Conservation (phyloP, 2,797 vertebrate genomes). For the Diglossa cyanea region DNA sequence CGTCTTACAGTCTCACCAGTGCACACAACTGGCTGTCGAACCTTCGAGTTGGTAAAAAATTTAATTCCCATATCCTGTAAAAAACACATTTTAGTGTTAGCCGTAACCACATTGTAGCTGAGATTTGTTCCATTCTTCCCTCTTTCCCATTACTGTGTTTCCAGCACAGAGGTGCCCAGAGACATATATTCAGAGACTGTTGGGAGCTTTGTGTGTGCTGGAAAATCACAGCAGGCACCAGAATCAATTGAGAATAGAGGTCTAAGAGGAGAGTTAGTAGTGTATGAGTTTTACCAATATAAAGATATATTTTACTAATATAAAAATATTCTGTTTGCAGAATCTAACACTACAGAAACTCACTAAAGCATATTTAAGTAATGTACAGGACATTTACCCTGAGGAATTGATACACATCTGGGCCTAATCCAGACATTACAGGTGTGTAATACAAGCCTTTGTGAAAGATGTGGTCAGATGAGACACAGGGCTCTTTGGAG, state of each 20-base stretch:
- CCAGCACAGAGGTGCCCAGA: neutral
- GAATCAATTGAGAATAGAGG: neutral
- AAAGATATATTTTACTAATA: too few relatives aligned
- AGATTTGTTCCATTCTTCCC: neutral
- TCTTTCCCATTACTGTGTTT: neutral
- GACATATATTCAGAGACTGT: neutral
- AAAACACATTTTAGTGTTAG: neutral
- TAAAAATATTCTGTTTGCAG: neutral
- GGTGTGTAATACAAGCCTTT: conserved; percentile 77
- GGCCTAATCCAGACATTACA: conserved; percentile 55
- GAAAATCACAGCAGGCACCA: neutral
- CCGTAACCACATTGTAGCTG: neutral
- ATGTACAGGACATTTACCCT: conserved; percentile 54
- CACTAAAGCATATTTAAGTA: neutral
- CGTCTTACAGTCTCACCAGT: conserved; percentile 5
- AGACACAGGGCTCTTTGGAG: conserved; percentile 63
- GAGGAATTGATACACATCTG: conserved; percentile 65
- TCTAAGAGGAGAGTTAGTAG: neutral
- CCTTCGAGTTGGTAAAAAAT: conserved; percentile 71
- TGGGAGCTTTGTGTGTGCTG: neutral
- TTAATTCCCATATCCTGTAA: conserved; percentile 74
- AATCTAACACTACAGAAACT: neutral
- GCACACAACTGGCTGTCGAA: conserved; percentile 71
- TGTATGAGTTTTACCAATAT: neutral
- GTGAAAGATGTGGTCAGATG: conserved; percentile 71